Evolutionary conservation across 2,113 vertebrate species (phyloP).

Genomic region (Myiagra hebetior): DNA sequence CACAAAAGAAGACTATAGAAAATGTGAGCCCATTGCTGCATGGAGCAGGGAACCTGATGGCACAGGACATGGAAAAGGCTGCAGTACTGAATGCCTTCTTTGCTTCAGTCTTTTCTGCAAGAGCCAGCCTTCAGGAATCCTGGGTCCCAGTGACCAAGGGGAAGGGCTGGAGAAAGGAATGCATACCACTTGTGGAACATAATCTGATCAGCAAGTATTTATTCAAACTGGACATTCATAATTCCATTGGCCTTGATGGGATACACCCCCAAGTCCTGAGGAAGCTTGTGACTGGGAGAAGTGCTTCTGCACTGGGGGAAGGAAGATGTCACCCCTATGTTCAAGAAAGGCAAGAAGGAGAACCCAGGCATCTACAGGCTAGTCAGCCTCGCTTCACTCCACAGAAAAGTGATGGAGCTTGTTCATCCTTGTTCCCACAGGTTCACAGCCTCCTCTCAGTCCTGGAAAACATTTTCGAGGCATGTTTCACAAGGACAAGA

Average conservation of each 20-base stretch:
- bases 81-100: neutral
- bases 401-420: neutral
- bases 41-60: neutral
- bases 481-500: neutral
- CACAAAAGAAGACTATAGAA: neutral
- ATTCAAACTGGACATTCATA: neutral
- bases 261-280: neutral
- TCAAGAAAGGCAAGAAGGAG: neutral
- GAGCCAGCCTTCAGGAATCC: neutral
- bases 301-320: neutral
- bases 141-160: neutral
- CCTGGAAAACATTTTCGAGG: neutral
- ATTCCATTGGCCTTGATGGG: neutral
- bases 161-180: neutral
- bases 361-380: neutral
- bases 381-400: neutral
- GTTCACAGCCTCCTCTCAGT: no score
- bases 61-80: neutral
- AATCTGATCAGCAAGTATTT: neutral
- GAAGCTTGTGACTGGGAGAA: neutral
- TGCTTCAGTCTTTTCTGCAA: neutral
- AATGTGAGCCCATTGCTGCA: neutral
- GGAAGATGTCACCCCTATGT: neutral
- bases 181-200: rapidly evolving
- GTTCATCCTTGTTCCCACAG: no score